These are phyloP conservation scores for Pimpla rufipes DNA, from an alignment of 2,888 invertebrate species.

Conservation along the genomic window DNA sequence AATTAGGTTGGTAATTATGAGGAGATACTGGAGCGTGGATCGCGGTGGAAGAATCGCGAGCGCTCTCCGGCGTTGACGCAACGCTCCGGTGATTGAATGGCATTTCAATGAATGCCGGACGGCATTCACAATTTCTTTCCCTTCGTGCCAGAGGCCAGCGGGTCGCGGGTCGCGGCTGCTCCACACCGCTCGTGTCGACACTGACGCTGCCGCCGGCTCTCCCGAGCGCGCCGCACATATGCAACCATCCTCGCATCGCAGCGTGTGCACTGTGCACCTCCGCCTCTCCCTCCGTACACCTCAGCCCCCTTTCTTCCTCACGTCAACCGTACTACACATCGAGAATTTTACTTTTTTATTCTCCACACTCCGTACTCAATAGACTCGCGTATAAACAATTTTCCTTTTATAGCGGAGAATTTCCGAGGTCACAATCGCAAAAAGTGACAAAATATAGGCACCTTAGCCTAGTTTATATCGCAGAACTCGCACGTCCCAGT, in stretches of 20 bases:
- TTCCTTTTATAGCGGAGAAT: conserved; percentile 2
- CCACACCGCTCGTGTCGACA: conserved; percentile 38
- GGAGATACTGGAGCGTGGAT: conserved; percentile 30
- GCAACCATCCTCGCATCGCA: conserved; percentile 13
- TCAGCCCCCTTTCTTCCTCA: neutral
- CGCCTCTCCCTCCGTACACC: neutral
- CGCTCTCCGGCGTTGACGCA: conserved; percentile 18
- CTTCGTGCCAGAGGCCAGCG: conserved; percentile 50
- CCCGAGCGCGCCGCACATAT: conserved; percentile 23
- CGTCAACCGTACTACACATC: neutral
- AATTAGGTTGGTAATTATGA: conserved; percentile 57
- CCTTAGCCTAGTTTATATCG: neutral
- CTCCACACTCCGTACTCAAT: conserved; percentile 1
- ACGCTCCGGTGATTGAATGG: conserved; percentile 66
- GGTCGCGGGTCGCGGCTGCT: too few relatives aligned
- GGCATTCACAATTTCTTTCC: conserved; percentile 76
- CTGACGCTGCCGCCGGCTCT: conserved; percentile 20
- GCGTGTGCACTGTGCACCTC: conserved; percentile 5
- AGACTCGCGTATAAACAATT: neutral
- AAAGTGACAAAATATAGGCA: too few relatives aligned
- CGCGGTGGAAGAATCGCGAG: conserved; percentile 35
- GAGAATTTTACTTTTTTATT: conserved; percentile 1
- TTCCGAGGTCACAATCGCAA: neutral
- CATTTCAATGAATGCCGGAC: conserved; percentile 78
- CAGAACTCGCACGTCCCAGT: too few relatives aligned